Base-by-base conservation (phyloP, 2,113 vertebrate genomes). In the Suncus etruscus region DNA sequence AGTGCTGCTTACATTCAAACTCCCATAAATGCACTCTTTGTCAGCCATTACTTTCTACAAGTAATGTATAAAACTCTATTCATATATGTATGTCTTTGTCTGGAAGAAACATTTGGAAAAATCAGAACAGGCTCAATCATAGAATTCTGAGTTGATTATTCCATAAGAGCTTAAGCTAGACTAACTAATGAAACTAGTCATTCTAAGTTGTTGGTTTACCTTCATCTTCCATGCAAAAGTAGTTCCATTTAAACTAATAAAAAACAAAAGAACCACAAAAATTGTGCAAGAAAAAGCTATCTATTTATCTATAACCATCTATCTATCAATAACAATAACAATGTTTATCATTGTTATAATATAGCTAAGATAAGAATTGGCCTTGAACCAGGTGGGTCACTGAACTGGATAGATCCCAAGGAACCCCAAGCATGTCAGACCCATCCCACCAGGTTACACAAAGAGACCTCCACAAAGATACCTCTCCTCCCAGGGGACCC, bases 181-280 rank as follows among this genome's bases (percentile, higher is more conserved):
- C 3, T 39, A 39, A 39, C 39, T 39, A 39, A 39, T 5, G 27
- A 84, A 1, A 47, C 11, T 27, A n/a, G 65, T 66, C 63, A 50
- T 16, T 84, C 31, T 63, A 66, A 70, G 0, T 70, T 25, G 79
- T 4, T 83, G 12, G 11, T 14, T 11, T 24, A 50, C 63, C 54
- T 51, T 87, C 12, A 73, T 63, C 70, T 85, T 83, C 32, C 27
- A 39, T 31, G 75, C n/a, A 29, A 90, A 8, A 83, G 61, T 4
- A 5, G 12, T 27, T 65, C 75, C 39, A 90, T 39, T 84, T 89
- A 82, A 90, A 83, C 32, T 11, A 75, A 18, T 14, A 78, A n/a
- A 74, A 94, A 89, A 31, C 10, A 80, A 89, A 86, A 12, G 25
- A 45, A 27, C 47, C 72, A 74, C 6, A 88, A 81, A 89, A 87